Evolutionary conservation across 2,113 vertebrate species (phyloP).

Genomic region (Protobothrops flavoviridis): DNA sequence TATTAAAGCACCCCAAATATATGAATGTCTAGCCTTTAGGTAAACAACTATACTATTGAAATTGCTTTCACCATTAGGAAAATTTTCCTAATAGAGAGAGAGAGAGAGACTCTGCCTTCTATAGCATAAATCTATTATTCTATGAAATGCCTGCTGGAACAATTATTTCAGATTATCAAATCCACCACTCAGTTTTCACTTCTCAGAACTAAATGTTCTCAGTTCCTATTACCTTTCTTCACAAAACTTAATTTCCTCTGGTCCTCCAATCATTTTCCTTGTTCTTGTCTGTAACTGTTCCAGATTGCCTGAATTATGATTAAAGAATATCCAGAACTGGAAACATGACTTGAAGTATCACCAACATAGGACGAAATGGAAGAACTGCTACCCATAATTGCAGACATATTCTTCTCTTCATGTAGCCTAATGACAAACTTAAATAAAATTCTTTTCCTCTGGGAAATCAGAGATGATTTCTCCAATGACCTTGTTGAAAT

Average conservation of each 20-base stretch:
- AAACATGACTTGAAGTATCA: not conserved
- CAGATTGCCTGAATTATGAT: not conserved
- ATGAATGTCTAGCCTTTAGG: not conserved
- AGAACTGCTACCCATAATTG: not conserved
- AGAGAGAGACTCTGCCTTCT: not conserved
- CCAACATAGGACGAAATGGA: not conserved
- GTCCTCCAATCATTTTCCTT: not conserved
- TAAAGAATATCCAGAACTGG: not conserved
- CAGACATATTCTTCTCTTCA: not conserved
- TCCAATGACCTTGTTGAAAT: not conserved
- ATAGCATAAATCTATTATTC: not conserved
- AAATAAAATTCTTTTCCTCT: not conserved
- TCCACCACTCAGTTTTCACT: not conserved
- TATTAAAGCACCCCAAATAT: not conserved
- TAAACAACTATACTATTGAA: not conserved
- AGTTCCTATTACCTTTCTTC: not conserved
- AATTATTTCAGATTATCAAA: not conserved
- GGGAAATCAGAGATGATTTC: not conserved
- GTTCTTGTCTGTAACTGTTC: not conserved
- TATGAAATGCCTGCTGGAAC: not conserved
- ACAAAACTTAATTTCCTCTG: not conserved
- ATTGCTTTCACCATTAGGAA: not conserved
- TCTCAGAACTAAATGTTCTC: not conserved
- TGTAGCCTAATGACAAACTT: not conserved
- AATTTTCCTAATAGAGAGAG: not conserved